Base-by-base conservation (phyloP, 1,140 invertebrate genomes). In the Aradophagus sp. region DNA sequence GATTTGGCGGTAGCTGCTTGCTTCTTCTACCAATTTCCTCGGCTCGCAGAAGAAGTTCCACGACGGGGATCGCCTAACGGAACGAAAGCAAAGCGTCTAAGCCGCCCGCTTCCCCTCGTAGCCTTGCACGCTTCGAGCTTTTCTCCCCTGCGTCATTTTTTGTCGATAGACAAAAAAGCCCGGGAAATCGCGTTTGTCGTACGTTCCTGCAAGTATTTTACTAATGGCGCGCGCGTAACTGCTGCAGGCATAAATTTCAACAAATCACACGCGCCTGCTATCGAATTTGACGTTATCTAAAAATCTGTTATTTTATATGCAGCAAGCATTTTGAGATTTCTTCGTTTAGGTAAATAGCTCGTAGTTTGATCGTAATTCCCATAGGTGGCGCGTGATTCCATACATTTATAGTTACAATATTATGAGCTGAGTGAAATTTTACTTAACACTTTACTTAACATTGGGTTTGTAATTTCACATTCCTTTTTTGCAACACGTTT, bases 221-320 rank as follows among this genome's bases (percentile, higher is more conserved):
- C 62, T 58, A 67, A 67, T 67, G 52, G 53, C 29, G 38, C 53
- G 63, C 53, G 45, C 45, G 63, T 53, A 59, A 59, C 45, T 59
- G 45, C 53, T 58, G 32, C 55, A 52, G 52, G 58, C 52, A 52
- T 58, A 52, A 58, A 50, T 67, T 67, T 58, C 52, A 50, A 38
- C 52, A 56, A 44, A 58, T 67, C 53, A 58, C 63, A 50, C 42
- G 20, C 42, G 31, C 39, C 53, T 42, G 31, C 53, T 48, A 53
- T 34, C 41, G 48, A 63, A 53, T 63, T 53, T 48, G 16, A 45
- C 19, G 52, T 67, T 52, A 58, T 56, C 42, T 52, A 36, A 36
- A 8, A 67, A 63, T 63, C 59, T 53, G 63, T 58, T 56, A 67
- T 67, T 67, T 58, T 67, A 58, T 52, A 67, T 67, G 58, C 63